Base-by-base conservation (phyloP, 2,888 invertebrate genomes). In the Therioaphis trifolii region DNA sequence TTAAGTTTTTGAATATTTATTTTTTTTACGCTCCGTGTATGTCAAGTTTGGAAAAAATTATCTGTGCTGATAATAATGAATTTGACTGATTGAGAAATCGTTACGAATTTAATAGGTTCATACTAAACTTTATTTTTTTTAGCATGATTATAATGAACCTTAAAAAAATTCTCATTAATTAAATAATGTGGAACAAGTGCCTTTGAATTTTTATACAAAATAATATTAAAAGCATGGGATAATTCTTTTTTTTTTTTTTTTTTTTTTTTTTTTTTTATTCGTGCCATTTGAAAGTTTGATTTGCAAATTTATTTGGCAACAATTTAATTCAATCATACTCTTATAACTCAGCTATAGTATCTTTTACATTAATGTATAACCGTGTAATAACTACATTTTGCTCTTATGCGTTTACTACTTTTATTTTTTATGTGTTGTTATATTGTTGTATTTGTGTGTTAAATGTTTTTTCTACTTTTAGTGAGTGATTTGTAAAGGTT, bases 371-470 rank as follows among this genome's bases (percentile, higher is more conserved):
- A 35, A 29, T 55, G 49, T 66, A 40, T 52, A 66, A 77, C 35
- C 52, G 35, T 74, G 40, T 68, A 78, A 52, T 78, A 63, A 80
- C 35, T 58, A 80, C 21, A 61, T 63, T 63, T 61, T 63, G 71
- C 63, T 63, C 49, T 82, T 82, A 63, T 61, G 61, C 12, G 63
- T 82, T 72, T 82, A 72, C 80, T 82, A 82, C 80, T 82, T 82
- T 82, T 82, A 80, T 58, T 82, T 72, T 82, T 63, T 72, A 72
- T 72, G 80, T 82, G 80, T 82, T 82, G 80, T 82, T 82, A 82
- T 82, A 35, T 82, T 72, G 80, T 82, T 82, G 72, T 82, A 82
- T 82, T 72, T 82, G 72, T 63, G 80, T 82, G 72, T 82, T 82
- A 52, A 72, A 82, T 72, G 72, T 82, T 71, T 82, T 82, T 78